phyloP scores from a whole-genome alignment of 2,113 vertebrate genomes.

The Nycticryphes semicollaris region DNA sequence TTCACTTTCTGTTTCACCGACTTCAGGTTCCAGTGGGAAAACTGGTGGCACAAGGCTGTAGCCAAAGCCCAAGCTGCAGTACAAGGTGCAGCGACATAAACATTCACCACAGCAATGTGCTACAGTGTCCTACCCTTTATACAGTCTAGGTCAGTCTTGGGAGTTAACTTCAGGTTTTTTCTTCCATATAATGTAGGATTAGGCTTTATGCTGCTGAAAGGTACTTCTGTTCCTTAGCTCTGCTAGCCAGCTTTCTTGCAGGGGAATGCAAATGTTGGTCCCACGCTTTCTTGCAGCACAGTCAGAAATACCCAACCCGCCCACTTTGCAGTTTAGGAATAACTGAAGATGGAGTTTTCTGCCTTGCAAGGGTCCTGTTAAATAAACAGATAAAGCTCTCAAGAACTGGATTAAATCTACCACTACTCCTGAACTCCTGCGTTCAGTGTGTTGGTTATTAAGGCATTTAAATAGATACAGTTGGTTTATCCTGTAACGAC shows the following conservation, averaged over 20 bases:
- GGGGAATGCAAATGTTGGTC: constrained; percentile 4
- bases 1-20: background rate
- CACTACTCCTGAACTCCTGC: background rate
- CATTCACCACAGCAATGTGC: accelerated
- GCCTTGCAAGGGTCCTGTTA: background rate
- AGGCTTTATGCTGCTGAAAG: background rate
- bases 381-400: constrained; percentile 37
- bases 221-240: background rate
- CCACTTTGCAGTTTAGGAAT: constrained; percentile 11
- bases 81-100: accelerated
- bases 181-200: background rate
- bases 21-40: background rate
- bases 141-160: background rate
- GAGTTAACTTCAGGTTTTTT: background rate
- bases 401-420: constrained; percentile 22
- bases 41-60: background rate
- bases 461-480: background rate
- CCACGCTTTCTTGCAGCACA: background rate
- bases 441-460: background rate
- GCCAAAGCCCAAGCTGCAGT: background rate
- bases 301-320: constrained; percentile 9
- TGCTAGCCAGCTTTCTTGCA: background rate
- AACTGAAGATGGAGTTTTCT: constrained; percentile 17
- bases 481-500: background rate
- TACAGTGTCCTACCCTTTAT: background rate